phyloP scores from a whole-genome alignment of 2,888 invertebrate species.

The Chorisops tibialis region DNA sequence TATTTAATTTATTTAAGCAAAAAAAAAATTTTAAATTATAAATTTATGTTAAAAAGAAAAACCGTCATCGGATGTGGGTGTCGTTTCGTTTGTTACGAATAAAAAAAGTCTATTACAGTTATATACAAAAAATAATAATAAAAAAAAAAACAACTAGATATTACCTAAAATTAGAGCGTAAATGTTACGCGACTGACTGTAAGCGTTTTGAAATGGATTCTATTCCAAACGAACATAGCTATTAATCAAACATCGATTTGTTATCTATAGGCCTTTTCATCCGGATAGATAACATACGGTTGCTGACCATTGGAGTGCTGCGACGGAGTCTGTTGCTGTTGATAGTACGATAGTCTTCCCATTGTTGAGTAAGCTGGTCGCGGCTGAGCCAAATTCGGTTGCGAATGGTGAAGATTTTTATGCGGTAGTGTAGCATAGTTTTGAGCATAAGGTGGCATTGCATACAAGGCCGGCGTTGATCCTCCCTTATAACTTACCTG shows the following conservation, averaged over 20 bases:
- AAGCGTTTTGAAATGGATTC: conserved; percentile 10
- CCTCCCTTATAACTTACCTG: conserved; percentile 55
- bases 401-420: conserved; percentile 55
- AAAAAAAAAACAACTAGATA: neutral
- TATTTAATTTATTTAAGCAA: no score
- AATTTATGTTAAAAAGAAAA: no score
- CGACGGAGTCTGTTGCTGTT: conserved; percentile 48
- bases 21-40: no score
- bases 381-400: conserved; percentile 45
- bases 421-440: conserved; percentile 64
- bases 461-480: conserved; percentile 56
- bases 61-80: no score
- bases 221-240: neutral
- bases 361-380: conserved; percentile 62
- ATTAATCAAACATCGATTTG: conserved; percentile 18
- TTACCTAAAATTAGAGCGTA: conserved; percentile 39
- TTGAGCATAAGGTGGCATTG: conserved; percentile 62
- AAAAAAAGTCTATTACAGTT: no score
- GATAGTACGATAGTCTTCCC: conserved; percentile 59
- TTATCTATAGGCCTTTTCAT: conserved; percentile 53
- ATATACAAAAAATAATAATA: conserved; percentile 3
- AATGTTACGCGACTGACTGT: conserved; percentile 48
- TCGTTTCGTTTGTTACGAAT: no score
- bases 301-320: conserved; percentile 43
- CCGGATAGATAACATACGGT: conserved; percentile 52